Percentiles rank a stretch among this genome's conserved stretches.
Evolutionary conservation across 2,888 invertebrate species (phyloP).

Genomic region (Stenchaetothrips biformis): DNA sequence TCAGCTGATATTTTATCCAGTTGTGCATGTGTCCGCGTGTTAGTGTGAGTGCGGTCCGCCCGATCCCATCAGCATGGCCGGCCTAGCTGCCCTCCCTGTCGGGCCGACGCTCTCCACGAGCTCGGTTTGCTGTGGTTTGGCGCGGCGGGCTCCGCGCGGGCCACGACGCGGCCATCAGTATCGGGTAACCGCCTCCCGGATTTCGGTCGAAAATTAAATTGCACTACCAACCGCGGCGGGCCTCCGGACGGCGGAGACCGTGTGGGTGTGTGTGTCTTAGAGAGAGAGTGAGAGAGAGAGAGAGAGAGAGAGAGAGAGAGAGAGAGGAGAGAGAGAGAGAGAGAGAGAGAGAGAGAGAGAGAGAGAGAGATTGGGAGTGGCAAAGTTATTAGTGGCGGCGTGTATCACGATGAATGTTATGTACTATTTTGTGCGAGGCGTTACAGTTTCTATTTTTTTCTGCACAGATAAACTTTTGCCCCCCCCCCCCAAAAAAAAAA

Average conservation of each 20-base stretch:
- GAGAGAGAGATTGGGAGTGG: too few relatives aligned
- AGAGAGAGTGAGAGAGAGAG: neutral
- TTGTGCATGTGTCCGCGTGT: neutral
- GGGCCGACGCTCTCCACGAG: neutral
- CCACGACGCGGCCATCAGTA: neutral
- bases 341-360: too few relatives aligned
- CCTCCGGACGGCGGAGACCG: neutral
- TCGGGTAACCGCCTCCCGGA: neutral
- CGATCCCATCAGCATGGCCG: neutral
- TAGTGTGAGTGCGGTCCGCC: neutral
- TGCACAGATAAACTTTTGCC: too few relatives aligned
- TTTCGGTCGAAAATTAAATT: neutral
- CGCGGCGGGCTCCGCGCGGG: neutral
- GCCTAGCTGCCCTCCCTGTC: neutral
- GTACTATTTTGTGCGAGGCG: too few relatives aligned
- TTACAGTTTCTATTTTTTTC: too few relatives aligned
- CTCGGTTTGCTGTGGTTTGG: neutral
- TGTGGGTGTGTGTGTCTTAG: too few relatives aligned
- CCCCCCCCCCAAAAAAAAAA: too few relatives aligned
- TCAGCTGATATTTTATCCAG: conserved; percentile 5
- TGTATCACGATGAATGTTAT: too few relatives aligned
- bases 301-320: too few relatives aligned
- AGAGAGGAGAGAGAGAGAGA: too few relatives aligned
- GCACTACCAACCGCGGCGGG: neutral
- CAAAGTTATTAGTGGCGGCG: too few relatives aligned